These are phyloP conservation scores for Gnathonemus echidnorhynchus DNA, from an alignment of 2,113 vertebrate genomes.

Conservation along the genomic window DNA sequence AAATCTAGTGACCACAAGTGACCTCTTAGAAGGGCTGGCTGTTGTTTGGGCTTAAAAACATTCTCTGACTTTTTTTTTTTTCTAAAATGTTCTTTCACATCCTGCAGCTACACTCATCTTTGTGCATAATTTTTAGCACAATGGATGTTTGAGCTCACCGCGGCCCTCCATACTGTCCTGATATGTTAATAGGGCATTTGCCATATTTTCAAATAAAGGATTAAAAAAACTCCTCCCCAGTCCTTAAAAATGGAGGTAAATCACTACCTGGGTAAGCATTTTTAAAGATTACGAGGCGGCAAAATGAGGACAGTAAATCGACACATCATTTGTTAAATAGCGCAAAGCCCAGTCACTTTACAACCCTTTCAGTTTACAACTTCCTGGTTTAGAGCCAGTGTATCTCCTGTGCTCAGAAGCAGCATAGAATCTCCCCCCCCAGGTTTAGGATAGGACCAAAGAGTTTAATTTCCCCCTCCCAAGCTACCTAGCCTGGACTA, in stretches of 20 bases:
- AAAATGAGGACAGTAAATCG: background rate
- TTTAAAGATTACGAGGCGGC: background rate
- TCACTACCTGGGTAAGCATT: background rate
- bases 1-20: background rate
- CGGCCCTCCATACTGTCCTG: background rate
- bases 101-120: background rate
- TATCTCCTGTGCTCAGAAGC: conserved; percentile 34
- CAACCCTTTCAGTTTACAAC: conserved; percentile 39
- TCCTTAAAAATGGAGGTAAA: background rate
- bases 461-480: background rate
- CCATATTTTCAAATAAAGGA: background rate
- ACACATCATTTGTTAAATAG: background rate
- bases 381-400: conserved; percentile 43
- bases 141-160: background rate
- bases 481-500: conserved; percentile 41
- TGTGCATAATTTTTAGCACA: background rate
- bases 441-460: background rate
- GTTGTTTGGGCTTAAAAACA: background rate
- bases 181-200: background rate
- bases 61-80: background rate
- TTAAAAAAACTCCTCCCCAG: background rate
- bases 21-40: background rate
- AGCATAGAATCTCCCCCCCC: background rate
- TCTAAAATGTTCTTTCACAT: background rate
- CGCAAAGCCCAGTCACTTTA: conserved; percentile 30